These are phyloP conservation scores for Delichon dasypus DNA, from an alignment of 2,797 vertebrate species.

Conservation along the genomic window DNA sequence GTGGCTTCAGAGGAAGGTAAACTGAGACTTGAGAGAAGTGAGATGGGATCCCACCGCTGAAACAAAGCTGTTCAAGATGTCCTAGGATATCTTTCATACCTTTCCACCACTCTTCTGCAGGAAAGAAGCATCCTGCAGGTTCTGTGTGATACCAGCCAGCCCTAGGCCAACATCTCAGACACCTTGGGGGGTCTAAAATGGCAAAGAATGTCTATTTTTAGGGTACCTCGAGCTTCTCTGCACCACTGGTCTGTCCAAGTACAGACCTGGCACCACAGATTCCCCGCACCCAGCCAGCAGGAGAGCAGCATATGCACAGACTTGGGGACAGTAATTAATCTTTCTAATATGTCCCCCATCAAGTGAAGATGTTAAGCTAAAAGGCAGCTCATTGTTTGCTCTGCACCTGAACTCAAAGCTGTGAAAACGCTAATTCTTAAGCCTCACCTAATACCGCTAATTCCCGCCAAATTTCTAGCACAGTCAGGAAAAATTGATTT, in stretches of 20 bases:
- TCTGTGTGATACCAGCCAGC: background rate
- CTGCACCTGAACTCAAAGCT: background rate
- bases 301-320: background rate
- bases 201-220: background rate
- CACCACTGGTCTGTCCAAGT: accelerated
- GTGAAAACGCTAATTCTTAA: background rate
- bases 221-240: background rate
- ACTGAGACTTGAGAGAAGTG: background rate
- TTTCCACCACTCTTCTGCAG: background rate
- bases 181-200: background rate
- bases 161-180: accelerated
- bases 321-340: background rate
- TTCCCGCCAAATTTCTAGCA: conserved; percentile 20
- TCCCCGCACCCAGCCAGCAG: background rate
- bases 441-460: conserved; percentile 9
- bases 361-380: conserved; percentile 8
- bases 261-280: background rate
- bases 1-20: background rate
- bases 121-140: background rate
- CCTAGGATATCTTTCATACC: too few relatives aligned
- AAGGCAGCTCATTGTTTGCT: conserved; percentile 21
- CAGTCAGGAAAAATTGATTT: conserved; percentile 22
- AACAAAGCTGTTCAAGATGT: background rate
- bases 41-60: background rate
- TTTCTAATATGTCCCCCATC: background rate